Percentiles rank a stretch among this genome's conserved stretches.
These are phyloP conservation scores for Cottus gobio DNA, from an alignment of 2,113 vertebrate species.

Conservation along the genomic window DNA sequence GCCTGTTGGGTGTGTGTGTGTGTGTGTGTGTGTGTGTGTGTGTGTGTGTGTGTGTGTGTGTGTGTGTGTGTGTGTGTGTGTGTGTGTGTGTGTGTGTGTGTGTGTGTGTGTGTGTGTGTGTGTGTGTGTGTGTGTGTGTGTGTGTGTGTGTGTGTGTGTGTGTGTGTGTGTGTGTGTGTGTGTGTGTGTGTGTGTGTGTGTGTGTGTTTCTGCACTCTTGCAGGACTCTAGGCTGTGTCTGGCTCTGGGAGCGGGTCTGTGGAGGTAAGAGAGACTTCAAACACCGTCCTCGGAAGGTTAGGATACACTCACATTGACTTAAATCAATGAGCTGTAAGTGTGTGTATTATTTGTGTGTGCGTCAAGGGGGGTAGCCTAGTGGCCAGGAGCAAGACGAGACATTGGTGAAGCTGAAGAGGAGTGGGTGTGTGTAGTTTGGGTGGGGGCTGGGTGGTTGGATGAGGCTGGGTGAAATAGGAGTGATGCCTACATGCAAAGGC, in stretches of 20 bases:
- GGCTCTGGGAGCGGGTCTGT: slow-evolving; percentile 71
- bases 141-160: slow-evolving; percentile 62
- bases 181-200: slow-evolving; percentile 35
- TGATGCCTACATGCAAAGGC: slow-evolving; percentile 62
- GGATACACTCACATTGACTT: slow-evolving; percentile 79
- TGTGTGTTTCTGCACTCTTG: slow-evolving; percentile 53
- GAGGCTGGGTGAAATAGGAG: slow-evolving; percentile 37
- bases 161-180: slow-evolving; percentile 38
- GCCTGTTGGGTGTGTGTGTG: slow-evolving; percentile 73
- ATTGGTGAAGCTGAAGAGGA: slow-evolving; percentile 50
- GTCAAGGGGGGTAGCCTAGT: slow-evolving; percentile 60
- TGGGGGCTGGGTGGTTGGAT: slow-evolving; percentile 39
- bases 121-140: slow-evolving; percentile 69
- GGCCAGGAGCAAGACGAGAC: slow-evolving; percentile 72
- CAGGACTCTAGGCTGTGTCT: slow-evolving; percentile 82
- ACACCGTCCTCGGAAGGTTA: slow-evolving; percentile 76
- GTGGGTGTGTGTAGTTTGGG: slow-evolving; percentile 34
- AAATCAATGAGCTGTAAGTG: slow-evolving; percentile 82
- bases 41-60: slow-evolving; percentile 73
- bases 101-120: slow-evolving; percentile 73
- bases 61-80: slow-evolving; percentile 66
- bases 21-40: slow-evolving; percentile 74
- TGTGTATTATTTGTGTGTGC: slow-evolving; percentile 76
- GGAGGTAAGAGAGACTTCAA: slow-evolving; percentile 79
- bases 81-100: slow-evolving; percentile 54